These are phyloP conservation scores for Cebus imitator DNA, from an alignment of 2,113 vertebrate species.

Conservation along the genomic window DNA sequence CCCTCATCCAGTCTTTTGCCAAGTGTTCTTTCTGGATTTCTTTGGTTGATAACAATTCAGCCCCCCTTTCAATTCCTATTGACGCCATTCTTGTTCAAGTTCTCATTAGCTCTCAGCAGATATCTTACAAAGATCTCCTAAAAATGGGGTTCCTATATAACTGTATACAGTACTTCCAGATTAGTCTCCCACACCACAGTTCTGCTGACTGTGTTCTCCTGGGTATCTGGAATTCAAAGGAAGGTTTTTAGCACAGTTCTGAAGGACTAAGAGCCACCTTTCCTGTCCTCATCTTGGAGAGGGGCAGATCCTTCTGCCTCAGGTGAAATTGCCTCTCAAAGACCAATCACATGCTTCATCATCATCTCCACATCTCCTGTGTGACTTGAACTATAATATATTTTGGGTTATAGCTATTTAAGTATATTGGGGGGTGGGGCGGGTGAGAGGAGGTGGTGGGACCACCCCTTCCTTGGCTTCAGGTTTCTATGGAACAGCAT, in stretches of 20 bases:
- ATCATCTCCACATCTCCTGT: not conserved
- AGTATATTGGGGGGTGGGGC: not conserved
- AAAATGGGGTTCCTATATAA: not conserved
- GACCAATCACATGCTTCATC: not conserved
- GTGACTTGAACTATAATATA: not conserved
- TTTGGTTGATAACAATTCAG: not conserved
- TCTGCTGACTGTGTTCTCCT: accelerated
- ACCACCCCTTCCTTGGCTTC: not conserved
- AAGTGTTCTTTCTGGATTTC: not conserved
- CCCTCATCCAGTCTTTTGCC: not conserved
- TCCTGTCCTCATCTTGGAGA: too few relatives aligned
- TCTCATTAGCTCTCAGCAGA: not conserved
- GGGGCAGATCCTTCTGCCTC: not conserved
- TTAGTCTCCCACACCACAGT: too few relatives aligned
- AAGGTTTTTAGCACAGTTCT: not conserved
- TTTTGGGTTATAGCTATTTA: not conserved
- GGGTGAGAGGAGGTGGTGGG: not conserved
- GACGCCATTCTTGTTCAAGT: not conserved
- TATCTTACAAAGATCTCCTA: not conserved
- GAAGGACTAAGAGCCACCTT: not conserved
- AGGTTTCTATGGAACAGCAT: not conserved
- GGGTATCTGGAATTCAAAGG: not conserved
- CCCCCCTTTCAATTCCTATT: not conserved
- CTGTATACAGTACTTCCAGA: not conserved
- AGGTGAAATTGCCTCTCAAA: not conserved